A percentile compares a stretch with the other conserved stretches of the same genome.
phyloP scores from a whole-genome alignment of 2,888 invertebrate species.

The Crossocerus cetratus region DNA sequence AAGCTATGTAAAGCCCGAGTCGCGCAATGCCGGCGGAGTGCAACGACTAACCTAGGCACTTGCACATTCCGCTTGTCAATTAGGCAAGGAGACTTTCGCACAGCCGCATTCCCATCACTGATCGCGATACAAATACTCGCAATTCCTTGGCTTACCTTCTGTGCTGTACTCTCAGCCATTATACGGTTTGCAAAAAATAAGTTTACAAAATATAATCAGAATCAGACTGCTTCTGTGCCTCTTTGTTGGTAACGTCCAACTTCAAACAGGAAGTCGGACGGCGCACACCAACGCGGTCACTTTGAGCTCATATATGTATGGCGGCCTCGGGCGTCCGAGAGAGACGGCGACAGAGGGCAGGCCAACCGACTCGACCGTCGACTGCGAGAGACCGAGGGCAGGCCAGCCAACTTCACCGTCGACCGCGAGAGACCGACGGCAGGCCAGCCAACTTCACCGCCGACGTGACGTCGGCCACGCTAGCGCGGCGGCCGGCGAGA shows the following conservation, averaged over 20 bases:
- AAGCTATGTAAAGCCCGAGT: conserved; percentile 11
- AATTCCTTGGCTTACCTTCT: conserved; percentile 60
- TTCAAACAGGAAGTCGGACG: conserved; percentile 67
- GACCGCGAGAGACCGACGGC: no score
- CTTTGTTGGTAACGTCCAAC: conserved; percentile 69
- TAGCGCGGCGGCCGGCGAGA: no score
- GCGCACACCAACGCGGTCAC: no score
- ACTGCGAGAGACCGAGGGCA: no score
- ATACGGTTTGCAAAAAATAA: conserved; percentile 62
- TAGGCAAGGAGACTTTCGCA: not conserved
- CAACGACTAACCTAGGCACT: not conserved
- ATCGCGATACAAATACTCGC: not conserved
- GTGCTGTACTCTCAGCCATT: conserved; percentile 66
- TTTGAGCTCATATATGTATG: no score
- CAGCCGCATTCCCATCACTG: not conserved
- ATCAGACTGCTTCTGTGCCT: conserved; percentile 53
- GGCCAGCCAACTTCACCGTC: no score
- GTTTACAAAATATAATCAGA: conserved; percentile 66
- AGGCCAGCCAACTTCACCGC: no score
- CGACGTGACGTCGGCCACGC: no score
- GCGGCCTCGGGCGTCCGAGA: no score
- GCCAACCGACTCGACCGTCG: no score
- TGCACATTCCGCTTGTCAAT: not conserved
- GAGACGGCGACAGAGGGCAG: no score
- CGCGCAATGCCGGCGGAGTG: conserved; percentile 51